These are phyloP conservation scores for Eulemur rubriventer DNA, from an alignment of 2,797 vertebrate genomes.

Conservation along the genomic window DNA sequence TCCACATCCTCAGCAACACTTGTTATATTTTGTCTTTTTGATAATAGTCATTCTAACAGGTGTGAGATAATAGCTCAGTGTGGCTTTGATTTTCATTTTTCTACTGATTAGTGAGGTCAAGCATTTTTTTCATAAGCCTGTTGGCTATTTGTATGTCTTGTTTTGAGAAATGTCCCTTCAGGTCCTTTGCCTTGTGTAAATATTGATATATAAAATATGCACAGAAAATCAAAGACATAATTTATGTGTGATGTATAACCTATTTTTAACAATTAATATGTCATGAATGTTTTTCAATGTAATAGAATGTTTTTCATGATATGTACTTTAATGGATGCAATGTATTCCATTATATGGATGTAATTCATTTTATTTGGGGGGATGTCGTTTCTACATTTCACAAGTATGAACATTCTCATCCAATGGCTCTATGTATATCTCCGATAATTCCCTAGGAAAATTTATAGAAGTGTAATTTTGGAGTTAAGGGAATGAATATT, in stretches of 20 bases:
- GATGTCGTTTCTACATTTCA: neutral
- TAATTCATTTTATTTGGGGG: neutral
- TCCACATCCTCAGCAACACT: neutral
- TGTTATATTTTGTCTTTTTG: neutral
- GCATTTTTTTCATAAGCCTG: neutral
- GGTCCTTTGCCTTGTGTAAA: neutral
- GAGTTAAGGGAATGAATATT: neutral
- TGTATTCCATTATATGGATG: neutral
- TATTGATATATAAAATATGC: neutral
- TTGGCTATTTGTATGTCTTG: neutral
- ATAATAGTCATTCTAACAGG: neutral
- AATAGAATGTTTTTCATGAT: neutral
- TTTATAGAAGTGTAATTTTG: neutral
- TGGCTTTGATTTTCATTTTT: neutral
- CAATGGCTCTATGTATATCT: neutral
- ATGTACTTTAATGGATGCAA: neutral
- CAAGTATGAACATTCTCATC: neutral
- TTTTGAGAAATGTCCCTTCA: neutral
- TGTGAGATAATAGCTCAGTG: neutral
- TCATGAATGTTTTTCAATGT: slow-evolving; percentile 2
- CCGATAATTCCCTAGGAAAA: neutral
- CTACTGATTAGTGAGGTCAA: neutral
- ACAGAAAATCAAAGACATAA: neutral
- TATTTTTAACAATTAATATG: neutral
- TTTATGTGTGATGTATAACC: neutral